Evolutionary conservation across 2,113 vertebrate species (phyloP).

Genomic region (Trematomus loennbergii): DNA sequence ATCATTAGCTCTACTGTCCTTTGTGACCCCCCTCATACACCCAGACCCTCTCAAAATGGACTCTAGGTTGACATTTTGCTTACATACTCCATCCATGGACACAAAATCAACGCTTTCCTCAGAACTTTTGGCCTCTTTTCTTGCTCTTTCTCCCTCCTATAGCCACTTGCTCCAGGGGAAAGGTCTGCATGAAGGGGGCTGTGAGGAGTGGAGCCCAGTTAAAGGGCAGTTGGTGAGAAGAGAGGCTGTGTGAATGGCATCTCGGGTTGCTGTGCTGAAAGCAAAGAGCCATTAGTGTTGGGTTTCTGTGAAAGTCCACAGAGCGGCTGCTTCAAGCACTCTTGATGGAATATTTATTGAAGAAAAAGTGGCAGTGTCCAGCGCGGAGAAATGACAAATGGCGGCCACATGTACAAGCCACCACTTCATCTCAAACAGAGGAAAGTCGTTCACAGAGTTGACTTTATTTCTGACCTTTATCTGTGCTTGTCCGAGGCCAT

Average conservation of each 20-base stretch:
- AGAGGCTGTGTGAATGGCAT: slow-evolving; percentile 55
- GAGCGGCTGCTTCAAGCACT: slow-evolving; percentile 38
- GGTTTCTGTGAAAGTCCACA: slow-evolving; percentile 69
- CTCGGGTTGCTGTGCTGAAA: slow-evolving; percentile 63
- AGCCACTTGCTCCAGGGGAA: neutral
- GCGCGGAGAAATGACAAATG: neutral
- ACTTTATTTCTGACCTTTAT: slow-evolving; percentile 5
- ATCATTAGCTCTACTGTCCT: slow-evolving; percentile 20
- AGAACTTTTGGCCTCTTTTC: neutral
- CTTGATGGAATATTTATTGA: slow-evolving; percentile 44
- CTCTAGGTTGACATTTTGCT: slow-evolving; percentile 1
- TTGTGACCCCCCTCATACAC: neutral
- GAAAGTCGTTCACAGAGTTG: neutral
- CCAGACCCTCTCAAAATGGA: neutral
- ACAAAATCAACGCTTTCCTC: neutral
- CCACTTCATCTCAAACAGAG: neutral
- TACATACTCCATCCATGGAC: neutral
- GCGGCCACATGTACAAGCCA: neutral
- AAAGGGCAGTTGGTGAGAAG: slow-evolving; percentile 61
- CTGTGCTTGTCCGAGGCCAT: neutral
- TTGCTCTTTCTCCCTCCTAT: neutral
- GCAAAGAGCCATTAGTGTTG: slow-evolving; percentile 67
- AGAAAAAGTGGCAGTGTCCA: slow-evolving; percentile 16
- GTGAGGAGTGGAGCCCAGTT: slow-evolving; percentile 27
- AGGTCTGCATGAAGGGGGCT: neutral